Evolutionary conservation across 2,888 invertebrate species (phyloP).

Genomic region (Sinelater perroti): DNA sequence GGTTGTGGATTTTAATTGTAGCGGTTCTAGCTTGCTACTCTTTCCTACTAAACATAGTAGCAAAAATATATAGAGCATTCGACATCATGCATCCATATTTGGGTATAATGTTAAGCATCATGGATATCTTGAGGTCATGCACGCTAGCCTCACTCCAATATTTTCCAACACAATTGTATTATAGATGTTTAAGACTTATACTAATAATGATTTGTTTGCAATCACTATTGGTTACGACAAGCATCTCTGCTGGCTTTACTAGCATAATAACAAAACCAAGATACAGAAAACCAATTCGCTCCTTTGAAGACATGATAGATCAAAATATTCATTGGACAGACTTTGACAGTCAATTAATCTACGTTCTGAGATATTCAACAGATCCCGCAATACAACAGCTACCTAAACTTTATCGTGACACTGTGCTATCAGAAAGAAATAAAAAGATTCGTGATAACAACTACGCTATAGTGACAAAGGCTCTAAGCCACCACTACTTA

Average conservation of each 20-base stretch:
- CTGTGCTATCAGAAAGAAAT: conserved; percentile 4
- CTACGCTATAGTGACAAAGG: conserved; percentile 36
- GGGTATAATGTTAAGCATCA: neutral
- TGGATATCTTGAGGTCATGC: conserved; percentile 1
- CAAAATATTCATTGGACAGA: conserved; percentile 40
- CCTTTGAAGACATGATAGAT: conserved; percentile 40
- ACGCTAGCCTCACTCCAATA: conserved; percentile 13
- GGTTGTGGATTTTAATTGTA: conserved; percentile 24
- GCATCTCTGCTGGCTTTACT: conserved; percentile 32
- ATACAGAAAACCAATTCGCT: conserved; percentile 21
- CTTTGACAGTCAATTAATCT: neutral
- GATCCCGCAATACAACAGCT: neutral
- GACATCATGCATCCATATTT: conserved; percentile 18
- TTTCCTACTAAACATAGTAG: neutral
- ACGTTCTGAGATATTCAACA: neutral
- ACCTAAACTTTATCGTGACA: neutral
- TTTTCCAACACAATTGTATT: conserved; percentile 3
- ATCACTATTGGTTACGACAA: conserved; percentile 21
- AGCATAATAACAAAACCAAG: conserved; percentile 28
- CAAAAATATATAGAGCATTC: neutral
- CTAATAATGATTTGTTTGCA: conserved; percentile 18
- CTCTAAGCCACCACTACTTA: conserved; percentile 26
- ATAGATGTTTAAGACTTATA: conserved; percentile 9
- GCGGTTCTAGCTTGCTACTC: neutral
- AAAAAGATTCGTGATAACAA: conserved; percentile 16